Evolutionary conservation across 2,797 vertebrate species (phyloP), one percentile per base, ranked within the genome.

Genomic region (Coilia nasus): DNA sequence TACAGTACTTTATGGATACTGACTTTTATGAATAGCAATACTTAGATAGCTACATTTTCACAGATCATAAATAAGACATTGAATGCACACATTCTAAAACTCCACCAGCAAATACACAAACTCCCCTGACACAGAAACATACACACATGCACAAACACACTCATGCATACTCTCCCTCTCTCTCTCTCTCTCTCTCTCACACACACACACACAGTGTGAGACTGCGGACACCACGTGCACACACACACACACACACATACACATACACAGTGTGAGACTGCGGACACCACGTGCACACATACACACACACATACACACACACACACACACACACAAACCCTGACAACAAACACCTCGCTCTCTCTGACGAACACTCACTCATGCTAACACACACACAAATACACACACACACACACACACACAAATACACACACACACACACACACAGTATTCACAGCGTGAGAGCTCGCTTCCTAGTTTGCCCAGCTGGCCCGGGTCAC

Each of bases 401-500:
- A 47, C 50, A 3, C 50, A 54, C 50, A 54, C 50, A 54, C 50
- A 54, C 50, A 54, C 50, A 54, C 50, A 54, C 50, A 54, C 50
- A 54, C 50, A 9, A 2, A 54, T 7, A 54, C 50, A 54, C 50
- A 54, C 50, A 54, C 50, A 54, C 50, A 54, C 50, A 54, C 50
- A 54, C 50, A 54, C 50, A 54, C 50, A 54, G 35, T 41, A 41
- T 41, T 41, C 50, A 54, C 50, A 54, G 71, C 71, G 35, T 78
- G 71, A 78, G 71, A 78, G 88, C 91, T 90, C 91, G 90, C 93
- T 94, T 91, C 91, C 93, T 81, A 83, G 90, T 88, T 78, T 82
- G 89, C 91, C 92, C 95, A 94, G 95, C 94, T 94, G 94, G 92
- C 92, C 93, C 94, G 94, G 94, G 94, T 95, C 94, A 94, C 92